These are phyloP conservation scores for Drosophila eohydei DNA, from an alignment of 2,888 invertebrate genomes.

Conservation along the genomic window DNA sequence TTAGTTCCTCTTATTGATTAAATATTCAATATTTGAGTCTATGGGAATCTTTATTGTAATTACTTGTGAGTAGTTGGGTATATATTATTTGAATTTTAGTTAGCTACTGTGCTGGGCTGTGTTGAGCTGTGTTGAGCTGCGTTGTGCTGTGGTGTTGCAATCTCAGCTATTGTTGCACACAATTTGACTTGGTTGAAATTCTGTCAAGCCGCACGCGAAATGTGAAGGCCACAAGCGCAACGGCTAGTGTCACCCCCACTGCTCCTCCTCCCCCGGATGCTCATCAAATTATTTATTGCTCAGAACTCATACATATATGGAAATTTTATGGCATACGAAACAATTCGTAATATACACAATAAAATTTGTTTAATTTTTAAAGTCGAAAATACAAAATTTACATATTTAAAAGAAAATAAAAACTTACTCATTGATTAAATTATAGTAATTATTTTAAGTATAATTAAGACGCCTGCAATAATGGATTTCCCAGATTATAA, in stretches of 20 bases:
- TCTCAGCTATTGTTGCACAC: slow-evolving; percentile 53
- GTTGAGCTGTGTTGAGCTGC: slow-evolving; percentile 8
- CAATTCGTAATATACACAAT: not conserved
- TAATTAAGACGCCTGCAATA: not conserved
- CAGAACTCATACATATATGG: slow-evolving; percentile 23
- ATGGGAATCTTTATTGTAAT: slow-evolving; percentile 12
- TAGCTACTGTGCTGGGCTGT: slow-evolving; percentile 27
- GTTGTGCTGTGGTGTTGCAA: slow-evolving; percentile 34
- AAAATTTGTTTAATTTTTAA: not conserved
- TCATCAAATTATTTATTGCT: slow-evolving; percentile 29
- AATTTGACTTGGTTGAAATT: slow-evolving; percentile 54
- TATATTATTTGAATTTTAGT: slow-evolving; percentile 25
- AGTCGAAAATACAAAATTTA: not conserved
- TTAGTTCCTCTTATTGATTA: slow-evolving; percentile 19
- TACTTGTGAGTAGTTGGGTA: slow-evolving; percentile 11
- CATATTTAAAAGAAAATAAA: not conserved
- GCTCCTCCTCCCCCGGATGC: slow-evolving; percentile 5
- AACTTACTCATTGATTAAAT: not conserved
- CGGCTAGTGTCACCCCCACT: slow-evolving; percentile 14
- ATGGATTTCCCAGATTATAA: not conserved
- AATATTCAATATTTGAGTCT: slow-evolving; percentile 5
- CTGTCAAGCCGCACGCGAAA: slow-evolving; percentile 61
- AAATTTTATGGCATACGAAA: slow-evolving; percentile 16
- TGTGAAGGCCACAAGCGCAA: slow-evolving; percentile 52
- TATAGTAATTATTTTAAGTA: not conserved